These are phyloP conservation scores for Oenanthe oenanthe DNA, from an alignment of 2,113 vertebrate genomes.

Conservation along the genomic window DNA sequence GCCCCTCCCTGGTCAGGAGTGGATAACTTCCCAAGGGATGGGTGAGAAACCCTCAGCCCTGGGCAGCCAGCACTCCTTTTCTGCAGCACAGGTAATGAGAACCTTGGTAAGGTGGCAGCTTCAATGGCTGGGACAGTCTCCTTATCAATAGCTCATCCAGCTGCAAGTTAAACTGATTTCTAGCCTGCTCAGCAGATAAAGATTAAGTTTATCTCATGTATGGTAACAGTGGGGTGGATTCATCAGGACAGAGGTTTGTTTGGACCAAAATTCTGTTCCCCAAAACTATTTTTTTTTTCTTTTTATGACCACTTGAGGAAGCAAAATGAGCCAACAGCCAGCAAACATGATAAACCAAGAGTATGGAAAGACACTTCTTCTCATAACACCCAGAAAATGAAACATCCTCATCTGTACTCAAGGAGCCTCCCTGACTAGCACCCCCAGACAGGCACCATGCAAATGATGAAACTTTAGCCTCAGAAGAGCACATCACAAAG, in stretches of 20 bases:
- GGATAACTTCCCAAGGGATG: too few species aligned
- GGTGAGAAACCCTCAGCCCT: background rate
- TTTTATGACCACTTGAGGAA: background rate
- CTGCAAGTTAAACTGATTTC: background rate
- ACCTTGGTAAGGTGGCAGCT: background rate
- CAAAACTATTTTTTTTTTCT: background rate
- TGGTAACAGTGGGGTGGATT: background rate
- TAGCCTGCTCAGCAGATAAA: background rate
- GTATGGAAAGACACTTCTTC: background rate
- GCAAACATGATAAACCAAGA: background rate
- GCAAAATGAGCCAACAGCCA: background rate
- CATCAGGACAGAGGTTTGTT: background rate
- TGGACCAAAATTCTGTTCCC: background rate
- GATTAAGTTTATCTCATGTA: background rate
- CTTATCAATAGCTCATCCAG: background rate
- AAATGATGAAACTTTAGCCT: accelerated
- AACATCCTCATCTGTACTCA: background rate
- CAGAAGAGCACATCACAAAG: background rate
- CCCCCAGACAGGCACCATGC: background rate
- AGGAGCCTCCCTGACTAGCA: background rate
- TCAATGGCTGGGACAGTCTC: background rate
- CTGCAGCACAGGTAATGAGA: background rate
- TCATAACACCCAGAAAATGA: background rate
- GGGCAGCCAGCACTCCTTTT: background rate
- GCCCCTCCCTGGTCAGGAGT: background rate